These are phyloP conservation scores for Lithobius niger DNA, from an alignment of 1,140 invertebrate genomes.

Conservation along the genomic window DNA sequence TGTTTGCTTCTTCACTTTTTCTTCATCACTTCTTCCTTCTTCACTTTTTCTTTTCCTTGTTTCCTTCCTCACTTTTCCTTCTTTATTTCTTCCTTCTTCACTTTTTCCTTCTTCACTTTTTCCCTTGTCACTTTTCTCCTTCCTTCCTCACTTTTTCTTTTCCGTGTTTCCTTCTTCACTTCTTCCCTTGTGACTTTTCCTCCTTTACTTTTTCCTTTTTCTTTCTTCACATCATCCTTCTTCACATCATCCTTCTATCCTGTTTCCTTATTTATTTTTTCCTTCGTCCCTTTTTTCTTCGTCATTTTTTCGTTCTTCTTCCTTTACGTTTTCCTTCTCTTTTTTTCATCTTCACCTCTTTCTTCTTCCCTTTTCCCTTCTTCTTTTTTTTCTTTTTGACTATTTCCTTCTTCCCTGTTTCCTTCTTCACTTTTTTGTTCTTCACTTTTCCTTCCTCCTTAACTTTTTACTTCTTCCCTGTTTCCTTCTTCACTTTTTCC, in stretches of 20 bases:
- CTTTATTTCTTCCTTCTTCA: too few relatives aligned
- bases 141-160: not conserved
- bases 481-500: too few relatives aligned
- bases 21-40: too few relatives aligned
- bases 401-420: not conserved
- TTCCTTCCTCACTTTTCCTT: too few relatives aligned
- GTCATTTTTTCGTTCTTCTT: not conserved
- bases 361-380: too few relatives aligned
- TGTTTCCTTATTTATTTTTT: not conserved
- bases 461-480: not conserved
- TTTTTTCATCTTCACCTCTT: too few relatives aligned
- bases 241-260: too few relatives aligned
- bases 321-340: not conserved
- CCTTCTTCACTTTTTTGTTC: too few relatives aligned
- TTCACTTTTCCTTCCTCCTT: not conserved
- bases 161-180: not conserved
- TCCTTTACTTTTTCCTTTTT: too few relatives aligned
- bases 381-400: not conserved
- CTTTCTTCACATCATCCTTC: not conserved
- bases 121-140: slow-evolving; percentile 1
- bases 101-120: not conserved
- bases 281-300: not conserved
- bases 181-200: not conserved
- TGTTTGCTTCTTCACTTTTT: too few relatives aligned
- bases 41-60: too few relatives aligned